Evolutionary conservation across 2,888 invertebrate genomes (phyloP).

Genomic region (Rhagonycha lutea): DNA sequence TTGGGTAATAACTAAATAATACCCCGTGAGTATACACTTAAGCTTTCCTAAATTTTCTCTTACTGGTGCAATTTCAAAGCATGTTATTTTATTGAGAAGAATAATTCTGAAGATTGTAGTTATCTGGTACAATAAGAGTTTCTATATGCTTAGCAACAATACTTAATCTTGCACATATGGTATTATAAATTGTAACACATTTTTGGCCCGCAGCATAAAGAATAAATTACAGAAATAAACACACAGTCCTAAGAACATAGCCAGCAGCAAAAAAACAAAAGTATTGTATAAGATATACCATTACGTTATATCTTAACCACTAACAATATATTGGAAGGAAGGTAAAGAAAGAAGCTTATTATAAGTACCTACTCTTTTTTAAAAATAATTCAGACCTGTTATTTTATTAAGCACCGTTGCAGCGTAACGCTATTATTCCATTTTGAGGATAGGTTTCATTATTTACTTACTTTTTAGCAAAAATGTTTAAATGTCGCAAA

Average conservation of each 20-base stretch:
- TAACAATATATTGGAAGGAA: conserved; percentile 17
- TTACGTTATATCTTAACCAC: conserved; percentile 27
- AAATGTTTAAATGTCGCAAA: neutral
- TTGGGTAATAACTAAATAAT: no score
- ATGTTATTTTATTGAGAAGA: neutral
- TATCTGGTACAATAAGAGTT: neutral
- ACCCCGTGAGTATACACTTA: no score
- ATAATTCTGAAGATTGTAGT: neutral
- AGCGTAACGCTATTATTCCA: neutral
- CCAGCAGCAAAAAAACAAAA: conserved; percentile 25
- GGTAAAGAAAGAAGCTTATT: conserved; percentile 12
- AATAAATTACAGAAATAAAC: conserved; percentile 14
- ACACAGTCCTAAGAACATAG: conserved; percentile 25
- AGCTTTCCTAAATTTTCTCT: no score
- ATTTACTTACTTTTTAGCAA: neutral
- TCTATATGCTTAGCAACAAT: neutral
- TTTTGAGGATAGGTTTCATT: neutral
- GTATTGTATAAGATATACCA: conserved; percentile 17
- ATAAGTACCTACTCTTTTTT: neutral
- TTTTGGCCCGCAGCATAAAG: conserved; percentile 27
- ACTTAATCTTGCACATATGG: neutral
- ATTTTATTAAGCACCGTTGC: neutral
- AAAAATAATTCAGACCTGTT: neutral
- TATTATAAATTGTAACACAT: conserved; percentile 14
- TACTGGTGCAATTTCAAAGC: no score